phyloP scores from a whole-genome alignment of 1,140 invertebrate genomes.

The Leptinotarsa lineolata region DNA sequence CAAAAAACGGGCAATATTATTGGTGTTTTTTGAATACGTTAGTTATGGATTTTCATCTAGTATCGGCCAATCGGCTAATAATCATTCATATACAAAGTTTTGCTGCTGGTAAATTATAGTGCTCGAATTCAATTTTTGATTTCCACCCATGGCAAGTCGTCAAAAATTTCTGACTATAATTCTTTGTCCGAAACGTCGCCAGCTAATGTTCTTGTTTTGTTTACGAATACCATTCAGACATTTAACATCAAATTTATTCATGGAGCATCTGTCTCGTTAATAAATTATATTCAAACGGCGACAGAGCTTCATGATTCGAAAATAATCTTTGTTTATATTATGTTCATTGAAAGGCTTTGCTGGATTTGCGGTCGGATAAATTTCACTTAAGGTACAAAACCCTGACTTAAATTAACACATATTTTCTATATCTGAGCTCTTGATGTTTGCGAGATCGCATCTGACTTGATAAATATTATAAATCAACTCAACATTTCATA shows the following conservation, averaged over 20 bases:
- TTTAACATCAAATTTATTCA: slow-evolving; percentile 25
- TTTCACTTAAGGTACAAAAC: neutral
- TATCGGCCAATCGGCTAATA: too few species aligned
- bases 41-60: too few species aligned
- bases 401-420: too few species aligned
- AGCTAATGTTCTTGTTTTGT: slow-evolving; percentile 6
- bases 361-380: slow-evolving; percentile 31
- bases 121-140: too few species aligned
- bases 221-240: slow-evolving; percentile 18
- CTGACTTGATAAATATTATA: too few species aligned
- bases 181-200: neutral
- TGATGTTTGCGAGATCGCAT: too few species aligned
- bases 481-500: too few species aligned
- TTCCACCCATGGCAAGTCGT: too few species aligned
- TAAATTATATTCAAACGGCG: slow-evolving; percentile 32
- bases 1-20: too few species aligned
- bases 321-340: slow-evolving; percentile 41
- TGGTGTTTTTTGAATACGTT: too few species aligned
- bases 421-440: too few species aligned
- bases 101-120: neutral
- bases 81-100: too few species aligned
- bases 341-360: slow-evolving; percentile 23
- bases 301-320: slow-evolving; percentile 32
- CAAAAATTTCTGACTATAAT: neutral
- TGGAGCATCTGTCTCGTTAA: slow-evolving; percentile 28